phyloP scores from a whole-genome alignment of 2,888 invertebrate genomes.

The Marronus borbonicus region DNA sequence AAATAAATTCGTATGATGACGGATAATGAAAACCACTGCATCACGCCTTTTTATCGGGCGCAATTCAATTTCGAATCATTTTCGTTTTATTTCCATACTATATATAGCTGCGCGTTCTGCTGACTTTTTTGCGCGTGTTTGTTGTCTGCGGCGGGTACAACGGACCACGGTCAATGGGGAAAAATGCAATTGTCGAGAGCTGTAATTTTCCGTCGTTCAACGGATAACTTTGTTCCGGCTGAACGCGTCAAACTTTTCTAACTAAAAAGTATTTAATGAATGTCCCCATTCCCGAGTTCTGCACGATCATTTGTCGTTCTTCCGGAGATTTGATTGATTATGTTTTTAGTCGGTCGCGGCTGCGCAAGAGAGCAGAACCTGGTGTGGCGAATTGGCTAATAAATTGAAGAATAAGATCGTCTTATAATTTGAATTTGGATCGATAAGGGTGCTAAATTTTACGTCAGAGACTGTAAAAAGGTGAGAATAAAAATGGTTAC shows the following conservation, averaged over 20 bases:
- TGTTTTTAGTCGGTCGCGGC: neutral
- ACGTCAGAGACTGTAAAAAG: too few relatives aligned
- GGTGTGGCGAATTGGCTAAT: neutral
- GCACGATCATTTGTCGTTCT: neutral
- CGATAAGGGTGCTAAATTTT: neutral
- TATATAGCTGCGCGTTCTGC: neutral
- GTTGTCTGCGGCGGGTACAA: too few relatives aligned
- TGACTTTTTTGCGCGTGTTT: neutral
- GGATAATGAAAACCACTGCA: neutral
- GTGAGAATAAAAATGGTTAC: too few relatives aligned
- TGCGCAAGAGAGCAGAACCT: neutral
- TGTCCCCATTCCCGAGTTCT: neutral
- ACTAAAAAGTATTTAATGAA: constrained; percentile 15
- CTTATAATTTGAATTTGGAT: neutral
- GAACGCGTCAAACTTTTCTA: neutral
- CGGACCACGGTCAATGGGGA: neutral
- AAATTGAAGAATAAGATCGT: neutral
- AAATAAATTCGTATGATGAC: too few relatives aligned
- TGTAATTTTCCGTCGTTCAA: constrained; percentile 2
- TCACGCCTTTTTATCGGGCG: neutral
- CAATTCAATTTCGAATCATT: neutral
- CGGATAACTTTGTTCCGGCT: neutral
- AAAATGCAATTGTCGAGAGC: constrained; percentile 8
- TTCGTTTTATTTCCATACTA: neutral
- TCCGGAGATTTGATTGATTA: constrained; percentile 4